These are phyloP conservation scores for Miniopterus natalensis DNA, from an alignment of 2,113 vertebrate species.

Conservation along the genomic window DNA sequence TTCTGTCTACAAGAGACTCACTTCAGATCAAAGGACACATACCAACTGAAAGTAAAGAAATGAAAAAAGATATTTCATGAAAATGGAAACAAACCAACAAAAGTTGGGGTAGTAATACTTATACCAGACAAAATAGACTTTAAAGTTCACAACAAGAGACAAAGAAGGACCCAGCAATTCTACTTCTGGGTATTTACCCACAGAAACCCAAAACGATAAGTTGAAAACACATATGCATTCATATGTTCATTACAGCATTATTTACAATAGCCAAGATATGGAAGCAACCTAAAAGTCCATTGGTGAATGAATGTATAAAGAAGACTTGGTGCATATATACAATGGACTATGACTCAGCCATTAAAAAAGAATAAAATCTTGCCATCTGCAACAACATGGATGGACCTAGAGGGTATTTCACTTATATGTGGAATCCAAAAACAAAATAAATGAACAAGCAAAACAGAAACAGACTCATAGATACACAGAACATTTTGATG, in stretches of 20 bases:
- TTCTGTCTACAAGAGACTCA: neutral
- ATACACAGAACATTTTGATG: neutral
- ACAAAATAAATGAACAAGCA: too few species aligned
- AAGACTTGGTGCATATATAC: neutral
- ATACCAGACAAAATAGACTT: neutral
- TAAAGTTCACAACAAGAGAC: neutral
- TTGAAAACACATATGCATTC: neutral
- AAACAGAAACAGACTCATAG: neutral
- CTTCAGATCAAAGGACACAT: neutral
- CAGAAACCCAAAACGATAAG: neutral
- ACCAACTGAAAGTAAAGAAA: too few species aligned
- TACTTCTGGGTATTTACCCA: neutral
- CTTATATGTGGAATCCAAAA: too few species aligned
- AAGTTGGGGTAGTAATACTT: neutral
- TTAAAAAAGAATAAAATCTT: neutral
- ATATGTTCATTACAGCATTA: neutral
- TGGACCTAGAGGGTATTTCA: neutral
- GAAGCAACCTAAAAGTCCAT: neutral
- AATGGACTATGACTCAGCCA: neutral
- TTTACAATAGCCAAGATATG: neutral
- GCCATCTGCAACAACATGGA: neutral
- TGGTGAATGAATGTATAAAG: neutral
- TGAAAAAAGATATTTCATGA: too few species aligned
- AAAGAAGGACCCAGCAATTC: neutral
- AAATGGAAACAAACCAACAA: too few species aligned